Evolutionary conservation across 2,797 vertebrate genomes (phyloP).

Genomic region (Parauchenoglanis ngamensis): DNA sequence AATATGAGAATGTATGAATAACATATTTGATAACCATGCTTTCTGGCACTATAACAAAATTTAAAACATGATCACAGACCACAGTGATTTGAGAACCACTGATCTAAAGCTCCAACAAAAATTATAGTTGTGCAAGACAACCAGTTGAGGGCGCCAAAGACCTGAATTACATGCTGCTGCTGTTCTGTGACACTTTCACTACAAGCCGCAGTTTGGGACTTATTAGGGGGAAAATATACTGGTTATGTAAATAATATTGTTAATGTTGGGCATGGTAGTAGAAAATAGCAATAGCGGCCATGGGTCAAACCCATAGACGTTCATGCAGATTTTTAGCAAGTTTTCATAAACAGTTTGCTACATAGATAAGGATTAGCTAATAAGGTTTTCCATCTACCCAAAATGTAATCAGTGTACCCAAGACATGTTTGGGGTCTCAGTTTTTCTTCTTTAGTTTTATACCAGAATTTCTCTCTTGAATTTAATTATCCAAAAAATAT

Average conservation of each 20-base stretch:
- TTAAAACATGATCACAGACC: not conserved
- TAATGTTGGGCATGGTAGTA: not conserved
- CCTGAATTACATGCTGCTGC: not conserved
- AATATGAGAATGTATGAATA: not conserved
- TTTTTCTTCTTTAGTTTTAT: not conserved
- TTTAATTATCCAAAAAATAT: not conserved
- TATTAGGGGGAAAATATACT: no score
- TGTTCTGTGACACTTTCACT: not conserved
- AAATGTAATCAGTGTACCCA: not conserved
- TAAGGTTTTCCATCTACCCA: not conserved
- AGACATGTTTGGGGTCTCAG: not conserved
- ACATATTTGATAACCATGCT: not conserved
- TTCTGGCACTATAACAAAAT: not conserved
- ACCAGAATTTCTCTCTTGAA: not conserved
- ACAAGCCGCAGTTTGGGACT: not conserved
- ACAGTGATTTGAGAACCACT: not conserved
- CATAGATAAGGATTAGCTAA: not conserved
- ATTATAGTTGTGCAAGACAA: not conserved
- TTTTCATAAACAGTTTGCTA: not conserved
- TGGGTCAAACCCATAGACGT: no score
- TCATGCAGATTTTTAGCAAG: not conserved
- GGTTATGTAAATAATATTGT: not conserved
- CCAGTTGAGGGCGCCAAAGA: constrained; percentile 37
- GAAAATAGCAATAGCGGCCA: no score
- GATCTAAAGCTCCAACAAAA: not conserved